Evolutionary conservation across 1,140 invertebrate genomes (phyloP), one percentile per base, ranked within the genome.

Genomic region (Pollicipes pollicipes): DNA sequence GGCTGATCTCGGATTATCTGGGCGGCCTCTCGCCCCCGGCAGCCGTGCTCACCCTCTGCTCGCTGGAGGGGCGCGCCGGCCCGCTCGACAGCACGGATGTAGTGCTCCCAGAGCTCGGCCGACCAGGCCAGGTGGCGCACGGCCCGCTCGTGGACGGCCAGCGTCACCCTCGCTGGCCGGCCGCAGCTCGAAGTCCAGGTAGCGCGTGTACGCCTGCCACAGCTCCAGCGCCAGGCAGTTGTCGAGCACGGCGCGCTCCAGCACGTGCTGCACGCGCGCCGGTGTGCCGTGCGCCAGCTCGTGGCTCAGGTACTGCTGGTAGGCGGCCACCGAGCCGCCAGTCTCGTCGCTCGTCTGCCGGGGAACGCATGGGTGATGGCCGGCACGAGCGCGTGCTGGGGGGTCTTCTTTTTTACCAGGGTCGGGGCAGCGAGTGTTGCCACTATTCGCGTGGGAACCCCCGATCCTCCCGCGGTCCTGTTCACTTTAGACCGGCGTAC

Each of bases 111-210:
- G 32, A 83, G 71, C 29, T 77, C 75, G 3, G 77, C 76, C 68
- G 76, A 78, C 82, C 82, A 83, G 0, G 81, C 80, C 77, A 80
- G 81, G 72, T 83, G 83, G 24, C 82, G 72, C 24, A 83, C 73
- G 32, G 80, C 77, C 73, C 82, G 71, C 74, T 83, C 78, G 70
- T 77, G 71, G 17, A 77, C 75, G 27, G 74, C 70, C 66, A 79
- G n/a, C 10, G 73, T 45, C 28, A 77, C 32, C n/a, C n/a, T 68
- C 68, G 13, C 6, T 1, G 3, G n/a, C 17, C 28, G 64, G 64
- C n/a, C 64, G 64, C 28, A 66, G 64, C 64, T 66, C 27, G 10
- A 27, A 66, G 28, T 66, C 72, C 75, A 82, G 73, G 77, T 81
- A 83, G 71, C 78, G 78, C 67, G 77, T 78, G 74, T 83, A 83